A percentile compares a stretch with the other conserved stretches of the same genome.
phyloP scores from a whole-genome alignment of 2,797 vertebrate species.

The Spea hammondii region DNA sequence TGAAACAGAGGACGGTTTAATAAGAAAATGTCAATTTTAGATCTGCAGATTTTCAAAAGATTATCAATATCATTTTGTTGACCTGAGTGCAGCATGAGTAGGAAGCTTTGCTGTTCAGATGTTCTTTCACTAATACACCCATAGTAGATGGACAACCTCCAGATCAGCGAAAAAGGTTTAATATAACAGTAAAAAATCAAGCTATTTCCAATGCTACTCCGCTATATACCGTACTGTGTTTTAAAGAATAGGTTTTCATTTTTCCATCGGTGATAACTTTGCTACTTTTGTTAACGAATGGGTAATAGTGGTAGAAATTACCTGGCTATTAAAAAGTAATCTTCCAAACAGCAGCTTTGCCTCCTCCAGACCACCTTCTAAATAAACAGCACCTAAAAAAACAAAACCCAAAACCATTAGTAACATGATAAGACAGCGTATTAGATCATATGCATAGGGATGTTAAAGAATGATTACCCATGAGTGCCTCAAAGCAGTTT shows the following conservation, averaged over 20 bases:
- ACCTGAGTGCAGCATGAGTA: too few species aligned
- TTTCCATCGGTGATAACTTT: background rate
- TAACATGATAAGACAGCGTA: constrained; percentile 12
- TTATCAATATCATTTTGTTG: too few species aligned
- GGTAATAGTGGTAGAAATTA: constrained; percentile 57
- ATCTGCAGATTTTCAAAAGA: too few species aligned
- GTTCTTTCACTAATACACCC: too few species aligned
- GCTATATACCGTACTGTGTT: background rate
- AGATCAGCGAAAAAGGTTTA: too few species aligned
- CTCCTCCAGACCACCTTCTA: constrained; percentile 92
- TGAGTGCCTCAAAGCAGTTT: constrained; percentile 97
- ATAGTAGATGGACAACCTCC: too few species aligned
- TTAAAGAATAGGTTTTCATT: background rate
- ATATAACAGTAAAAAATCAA: too few species aligned
- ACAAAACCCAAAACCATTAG: constrained; percentile 20
- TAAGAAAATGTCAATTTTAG: too few species aligned
- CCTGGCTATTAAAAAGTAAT: constrained; percentile 89
- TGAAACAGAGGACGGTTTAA: too few species aligned
- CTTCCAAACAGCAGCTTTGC: constrained; percentile 90
- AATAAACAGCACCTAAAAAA: constrained; percentile 87
- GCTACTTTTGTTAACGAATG: background rate
- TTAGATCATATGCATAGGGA: constrained; percentile 4
- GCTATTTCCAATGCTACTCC: too few species aligned
- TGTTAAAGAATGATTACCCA: constrained; percentile 73
- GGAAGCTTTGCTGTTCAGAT: too few species aligned